Evolutionary conservation across 2,113 vertebrate species (phyloP).

Genomic region (Neopipo cinnamomea): DNA sequence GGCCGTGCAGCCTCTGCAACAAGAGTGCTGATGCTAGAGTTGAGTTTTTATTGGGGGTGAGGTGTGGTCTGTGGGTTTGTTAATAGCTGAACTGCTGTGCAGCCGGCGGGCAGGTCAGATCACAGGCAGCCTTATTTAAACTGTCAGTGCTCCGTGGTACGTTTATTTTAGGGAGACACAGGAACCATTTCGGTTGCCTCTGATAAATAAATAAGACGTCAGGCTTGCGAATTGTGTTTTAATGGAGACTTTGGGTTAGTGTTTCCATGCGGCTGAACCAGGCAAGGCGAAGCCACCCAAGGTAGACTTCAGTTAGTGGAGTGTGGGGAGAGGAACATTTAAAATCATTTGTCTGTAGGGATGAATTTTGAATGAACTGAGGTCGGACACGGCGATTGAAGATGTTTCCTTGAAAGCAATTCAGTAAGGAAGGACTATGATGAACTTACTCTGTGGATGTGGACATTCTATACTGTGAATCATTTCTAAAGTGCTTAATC

Average conservation of each 20-base stretch:
- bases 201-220: not conserved
- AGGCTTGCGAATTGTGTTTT: not conserved
- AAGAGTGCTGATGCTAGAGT: not conserved
- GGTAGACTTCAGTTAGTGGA: not conserved
- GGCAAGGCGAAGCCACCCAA: not conserved
- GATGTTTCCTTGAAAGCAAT: not conserved
- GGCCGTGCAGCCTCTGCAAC: not conserved
- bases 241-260: not conserved
- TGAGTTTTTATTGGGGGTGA: not conserved
- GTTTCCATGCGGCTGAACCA: not conserved
- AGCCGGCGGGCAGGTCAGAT: not conserved
- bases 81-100: not conserved
- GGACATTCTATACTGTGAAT: not conserved
- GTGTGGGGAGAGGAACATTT: not conserved
- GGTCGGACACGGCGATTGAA: not conserved
- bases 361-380: not conserved
- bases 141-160: not conserved
- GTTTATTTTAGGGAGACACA: not conserved
- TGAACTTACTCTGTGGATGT: not conserved
- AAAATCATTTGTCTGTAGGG: not conserved
- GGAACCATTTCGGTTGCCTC: not conserved
- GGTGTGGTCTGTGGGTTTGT: not conserved
- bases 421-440: not conserved
- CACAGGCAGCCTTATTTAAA: not conserved
- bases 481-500: not conserved